Evolutionary conservation across 2,888 invertebrate species (phyloP), one percentile per base, ranked within the genome.

Genomic region (Pandemis corylana): DNA sequence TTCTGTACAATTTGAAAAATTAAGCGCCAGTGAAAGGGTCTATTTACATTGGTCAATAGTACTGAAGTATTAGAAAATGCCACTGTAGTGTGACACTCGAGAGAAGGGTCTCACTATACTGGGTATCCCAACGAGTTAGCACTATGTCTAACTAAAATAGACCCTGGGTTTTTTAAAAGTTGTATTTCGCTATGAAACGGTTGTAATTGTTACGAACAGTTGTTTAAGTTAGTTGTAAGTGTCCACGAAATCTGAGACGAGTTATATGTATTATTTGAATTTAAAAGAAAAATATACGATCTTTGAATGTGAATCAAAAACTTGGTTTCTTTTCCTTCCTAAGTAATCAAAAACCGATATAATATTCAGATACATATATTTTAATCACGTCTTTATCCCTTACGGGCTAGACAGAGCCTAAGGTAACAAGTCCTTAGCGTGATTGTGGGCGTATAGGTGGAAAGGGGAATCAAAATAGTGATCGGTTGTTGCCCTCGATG

Each of bases 221-320:
- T 78, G 66, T 76, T 82, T 81, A 74, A 65, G 68, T 64, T 86
- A 85, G 78, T 63, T 76, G 46, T 86, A 85, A 84, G 85, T 76
- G 82, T 83, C 78, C 83, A 84, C 85, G 83, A 84, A 85, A 84
- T 85, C 78, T 76, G 82, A 85, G 84, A 84, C 82, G 84, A 83
- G 79, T 81, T 76, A 80, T 83, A 82, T 87, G 85, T 88, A 85
- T 86, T 85, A 87, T 85, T 88, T 87, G 82, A 79, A 75, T 78
- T 84, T 85, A 85, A 84, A 83, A 87, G 84, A 85, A 88, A 85
- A 91, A 86, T 92, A 92, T 89, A 92, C 89, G 90, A 90, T 90
- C 89, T 91, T 90, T 92, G 87, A 90, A 91, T 92, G 92, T 92
- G 87, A 86, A 84, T 77, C 78, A 78, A 56, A 51, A 78, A 80